These are phyloP conservation scores for Drosophila parabipectinata DNA, from an alignment of 1,140 invertebrate genomes.

Conservation along the genomic window DNA sequence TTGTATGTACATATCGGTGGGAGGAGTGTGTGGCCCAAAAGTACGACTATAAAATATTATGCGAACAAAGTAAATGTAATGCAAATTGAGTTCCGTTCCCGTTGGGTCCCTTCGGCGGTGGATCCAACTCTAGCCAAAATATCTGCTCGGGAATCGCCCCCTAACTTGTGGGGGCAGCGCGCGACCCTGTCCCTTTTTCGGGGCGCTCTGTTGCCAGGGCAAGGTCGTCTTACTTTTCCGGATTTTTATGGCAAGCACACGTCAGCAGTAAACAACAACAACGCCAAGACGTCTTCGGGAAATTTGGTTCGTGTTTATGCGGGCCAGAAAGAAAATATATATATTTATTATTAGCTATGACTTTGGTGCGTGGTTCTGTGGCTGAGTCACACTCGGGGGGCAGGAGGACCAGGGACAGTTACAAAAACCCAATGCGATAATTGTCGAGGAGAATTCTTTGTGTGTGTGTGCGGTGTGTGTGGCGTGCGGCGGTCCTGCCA, in stretches of 20 bases:
- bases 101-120: constrained; percentile 21
- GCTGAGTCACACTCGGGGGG: constrained; percentile 23
- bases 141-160: constrained; percentile 32
- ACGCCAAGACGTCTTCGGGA: constrained; percentile 27
- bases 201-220: constrained; percentile 37
- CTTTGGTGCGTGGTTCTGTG: constrained; percentile 37
- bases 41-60: constrained; percentile 67
- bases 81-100: constrained; percentile 69
- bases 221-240: constrained; percentile 49
- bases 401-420: constrained; percentile 13
- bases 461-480: constrained; percentile 42
- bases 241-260: constrained; percentile 77
- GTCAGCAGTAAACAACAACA: constrained; percentile 47
- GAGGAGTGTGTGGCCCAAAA: no score
- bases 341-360: constrained; percentile 60
- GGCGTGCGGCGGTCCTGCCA: constrained; percentile 40
- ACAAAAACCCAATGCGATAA: constrained; percentile 63
- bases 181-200: not conserved
- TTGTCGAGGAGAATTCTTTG: constrained; percentile 49
- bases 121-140: constrained; percentile 49
- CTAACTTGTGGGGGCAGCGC: not conserved
- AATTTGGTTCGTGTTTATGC: constrained; percentile 17
- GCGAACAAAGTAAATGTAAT: constrained; percentile 69
- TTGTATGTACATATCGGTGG: not conserved
- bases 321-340: constrained; percentile 17